These are phyloP conservation scores for Myrmecophaga tridactyla DNA, from an alignment of 2,113 vertebrate genomes.

Conservation along the genomic window DNA sequence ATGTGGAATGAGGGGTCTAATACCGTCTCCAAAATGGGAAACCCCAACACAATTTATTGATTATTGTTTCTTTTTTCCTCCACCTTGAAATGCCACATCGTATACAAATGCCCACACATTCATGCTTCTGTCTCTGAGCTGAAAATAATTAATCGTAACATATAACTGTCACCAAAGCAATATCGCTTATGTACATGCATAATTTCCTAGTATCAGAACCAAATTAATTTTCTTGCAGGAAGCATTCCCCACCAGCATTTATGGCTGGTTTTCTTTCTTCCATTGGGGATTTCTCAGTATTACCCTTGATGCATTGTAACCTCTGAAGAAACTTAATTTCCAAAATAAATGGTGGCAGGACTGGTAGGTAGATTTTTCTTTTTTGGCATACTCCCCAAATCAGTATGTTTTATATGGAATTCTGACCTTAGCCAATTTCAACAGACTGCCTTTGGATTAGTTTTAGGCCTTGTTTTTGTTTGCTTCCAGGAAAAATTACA, in stretches of 20 bases:
- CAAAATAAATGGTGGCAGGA: neutral
- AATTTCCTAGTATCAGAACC: neutral
- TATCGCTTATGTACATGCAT: neutral
- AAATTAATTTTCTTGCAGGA: neutral
- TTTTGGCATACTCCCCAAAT: neutral
- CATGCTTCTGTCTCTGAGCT: neutral
- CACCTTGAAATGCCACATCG: neutral
- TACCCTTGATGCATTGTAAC: neutral
- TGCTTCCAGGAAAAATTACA: neutral
- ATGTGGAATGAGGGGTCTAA: neutral
- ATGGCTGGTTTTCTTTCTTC: neutral
- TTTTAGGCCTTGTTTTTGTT: neutral
- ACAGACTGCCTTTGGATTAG: neutral
- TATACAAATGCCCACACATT: neutral
- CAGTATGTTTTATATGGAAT: neutral
- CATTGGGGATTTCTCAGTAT: rapidly evolving
- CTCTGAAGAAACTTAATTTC: neutral
- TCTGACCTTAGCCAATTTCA: neutral
- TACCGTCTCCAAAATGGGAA: neutral
- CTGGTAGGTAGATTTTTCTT: neutral
- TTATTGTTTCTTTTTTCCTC: neutral
- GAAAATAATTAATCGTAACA: neutral
- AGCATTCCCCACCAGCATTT: neutral
- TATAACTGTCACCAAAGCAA: neutral
- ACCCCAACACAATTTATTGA: neutral